Base-by-base conservation (phyloP, 2,888 invertebrate genomes). In the Thymelicus acteon region DNA sequence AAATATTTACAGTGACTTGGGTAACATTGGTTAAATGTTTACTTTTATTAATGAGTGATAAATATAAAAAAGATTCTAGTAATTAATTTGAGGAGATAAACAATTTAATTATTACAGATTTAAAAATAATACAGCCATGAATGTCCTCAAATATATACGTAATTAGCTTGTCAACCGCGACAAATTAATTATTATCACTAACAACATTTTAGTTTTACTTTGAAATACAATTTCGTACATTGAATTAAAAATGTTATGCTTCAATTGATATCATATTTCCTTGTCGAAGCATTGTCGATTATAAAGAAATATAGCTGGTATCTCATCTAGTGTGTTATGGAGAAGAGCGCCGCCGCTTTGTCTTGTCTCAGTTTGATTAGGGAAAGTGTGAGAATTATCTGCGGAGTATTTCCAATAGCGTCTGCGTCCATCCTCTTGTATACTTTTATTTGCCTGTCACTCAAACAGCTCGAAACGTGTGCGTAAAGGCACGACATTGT, bases 371-470 rank as follows among this genome's bases (percentile, higher is more conserved):
- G 79, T 79, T 79, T 82, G 78, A 79, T 81, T 82, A 75, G 81
- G 80, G 82, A 86, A 85, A 88, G 89, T 89, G 87, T 89, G 86
- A 87, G 87, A 87, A 85, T 84, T 77, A 70, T 70, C 64, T 81
- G 77, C 75, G 72, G 80, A 76, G 76, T 65, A 76, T 75, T 75
- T 75, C 67, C 74, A 73, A 74, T 75, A 73, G 72, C 76, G 78
- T 73, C 80, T 77, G 81, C 78, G 79, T 77, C 80, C 79, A 78
- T 78, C 80, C 83, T 87, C 88, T 90, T 90, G 85, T 70, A 65
- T 87, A 85, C 84, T 87, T 91, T 91, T 92, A 91, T 92, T 92
- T 90, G 86, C 84, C 87, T 89, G 92, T 92, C 92, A 89, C 84
- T 92, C 91, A 91, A 85, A 85, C 82, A 82, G 70, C 86, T 82